Base-by-base conservation (phyloP, 2,113 vertebrate species). In the Echinops telfairi region DNA sequence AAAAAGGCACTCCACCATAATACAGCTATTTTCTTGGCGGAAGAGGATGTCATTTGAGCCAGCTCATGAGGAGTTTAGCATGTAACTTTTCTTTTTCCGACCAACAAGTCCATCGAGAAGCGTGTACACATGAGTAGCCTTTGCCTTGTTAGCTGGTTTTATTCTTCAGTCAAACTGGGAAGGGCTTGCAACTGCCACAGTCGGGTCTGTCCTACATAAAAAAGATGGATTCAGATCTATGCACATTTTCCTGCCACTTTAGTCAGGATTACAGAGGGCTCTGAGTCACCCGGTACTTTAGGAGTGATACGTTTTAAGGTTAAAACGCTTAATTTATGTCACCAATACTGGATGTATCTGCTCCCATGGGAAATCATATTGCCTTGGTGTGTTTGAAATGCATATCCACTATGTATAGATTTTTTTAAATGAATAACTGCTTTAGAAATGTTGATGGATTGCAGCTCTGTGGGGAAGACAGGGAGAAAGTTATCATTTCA, bases 281-380 rank as follows among this genome's bases (percentile, higher is more conserved):
- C 71, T 88, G 31, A 84, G n/a, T 90, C 68, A 88, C 10, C 64
- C 64, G 25, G 5, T 66, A 64, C 87, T 83, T 53, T 78, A 62
- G 62, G 89, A 40, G 36, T 80, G 68, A 78, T 82, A 58, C 83
- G 78, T 79, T 71, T 95, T 91, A 93, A 64, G 89, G 93, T 96
- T 87, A 85, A 95, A 53, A 95, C 90, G 47, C 66, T 90, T 92
- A 79, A 62, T 25, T 81, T 71, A 5, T 84, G 84, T 87, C 78
- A 78, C 70, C 78, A 80, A 89, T 95, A 88, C 38, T 80, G 70
- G 66, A 76, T 53, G 25, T 76, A 27, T 71, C 75, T 77, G 47
- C 8, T 87, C 23, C 53, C 81, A 76, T 87, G 47, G 88, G 76
- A 90, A 95, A 33, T 88, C 79, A 58, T 71, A 88, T 53, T 91